These are phyloP conservation scores for Zeuzera pyrina DNA, from an alignment of 2,888 invertebrate species.

Conservation along the genomic window DNA sequence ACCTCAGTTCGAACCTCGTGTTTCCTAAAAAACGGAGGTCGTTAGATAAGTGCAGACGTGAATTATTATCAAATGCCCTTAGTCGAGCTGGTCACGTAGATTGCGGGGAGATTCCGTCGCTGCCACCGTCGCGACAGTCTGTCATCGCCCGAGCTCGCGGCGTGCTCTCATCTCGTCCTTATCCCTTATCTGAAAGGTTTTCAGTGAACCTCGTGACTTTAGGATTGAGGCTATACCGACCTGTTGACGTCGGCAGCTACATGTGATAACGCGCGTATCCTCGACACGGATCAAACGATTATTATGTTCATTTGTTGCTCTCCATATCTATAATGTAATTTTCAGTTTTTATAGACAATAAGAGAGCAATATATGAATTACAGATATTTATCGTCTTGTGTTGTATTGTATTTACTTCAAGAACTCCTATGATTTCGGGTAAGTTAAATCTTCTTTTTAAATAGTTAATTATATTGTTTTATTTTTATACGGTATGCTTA, in stretches of 20 bases:
- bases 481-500: too few relatives aligned
- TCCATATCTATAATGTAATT: conserved; percentile 26
- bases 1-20: too few relatives aligned
- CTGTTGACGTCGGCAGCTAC: conserved; percentile 21
- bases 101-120: conserved; percentile 24
- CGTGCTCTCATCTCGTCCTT: conserved; percentile 33
- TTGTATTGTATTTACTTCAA: too few relatives aligned
- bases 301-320: conserved; percentile 26
- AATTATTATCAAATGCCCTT: conserved; percentile 37
- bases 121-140: conserved; percentile 31
- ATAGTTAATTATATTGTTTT: too few relatives aligned
- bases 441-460: too few relatives aligned
- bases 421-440: too few relatives aligned
- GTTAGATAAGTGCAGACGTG: conserved; percentile 28
- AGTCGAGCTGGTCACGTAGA: conserved; percentile 39
- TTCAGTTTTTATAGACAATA: too few relatives aligned
- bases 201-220: conserved; percentile 43
- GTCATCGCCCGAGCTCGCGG: conserved; percentile 7
- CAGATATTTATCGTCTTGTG: too few relatives aligned
- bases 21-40: conserved; percentile 38
- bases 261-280: conserved; percentile 32
- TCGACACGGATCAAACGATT: conserved; percentile 31
- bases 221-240: conserved; percentile 20
- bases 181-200: conserved; percentile 42
- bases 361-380: too few relatives aligned